Conservation (phyloP, 2,113 vertebrate species). For the Aphyosemion australe region DNA sequence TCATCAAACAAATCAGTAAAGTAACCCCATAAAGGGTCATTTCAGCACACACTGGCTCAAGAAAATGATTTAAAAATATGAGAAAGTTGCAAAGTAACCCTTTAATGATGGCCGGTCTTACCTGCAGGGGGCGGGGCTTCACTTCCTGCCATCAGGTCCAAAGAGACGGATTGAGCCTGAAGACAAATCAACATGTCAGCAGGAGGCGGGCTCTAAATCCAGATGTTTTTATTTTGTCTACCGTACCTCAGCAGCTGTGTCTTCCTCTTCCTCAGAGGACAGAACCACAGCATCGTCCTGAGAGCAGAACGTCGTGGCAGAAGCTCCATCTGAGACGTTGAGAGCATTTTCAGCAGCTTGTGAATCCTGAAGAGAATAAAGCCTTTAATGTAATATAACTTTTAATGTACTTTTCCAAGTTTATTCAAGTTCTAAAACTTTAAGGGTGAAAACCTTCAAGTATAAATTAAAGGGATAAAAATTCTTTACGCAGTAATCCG, state of each 20-base stretch:
- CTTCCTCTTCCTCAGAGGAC: slow-evolving; percentile 16
- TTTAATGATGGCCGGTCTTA: slow-evolving; percentile 15
- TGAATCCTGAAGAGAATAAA: slow-evolving; percentile 24
- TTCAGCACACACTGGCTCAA: no score
- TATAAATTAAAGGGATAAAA: no score
- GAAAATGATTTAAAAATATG: no score
- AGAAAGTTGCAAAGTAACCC: no score
- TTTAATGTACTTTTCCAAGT: no score
- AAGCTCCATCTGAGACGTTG: background rate
- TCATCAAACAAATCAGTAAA: no score
- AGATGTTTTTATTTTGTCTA: background rate
- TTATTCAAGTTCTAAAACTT: no score
- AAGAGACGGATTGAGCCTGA: background rate
- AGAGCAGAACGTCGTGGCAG: background rate
- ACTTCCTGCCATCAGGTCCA: background rate
- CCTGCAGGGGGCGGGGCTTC: slow-evolving; percentile 53
- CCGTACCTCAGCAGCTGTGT: slow-evolving; percentile 20
- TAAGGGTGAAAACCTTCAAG: no score
- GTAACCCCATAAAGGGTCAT: no score
- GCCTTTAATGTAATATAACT: no score
- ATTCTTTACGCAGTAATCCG: no score
- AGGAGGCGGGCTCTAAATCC: background rate
- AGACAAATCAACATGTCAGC: slow-evolving; percentile 24
- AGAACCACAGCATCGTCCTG: background rate
- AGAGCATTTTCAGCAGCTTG: background rate